Percentiles rank a stretch among this genome's conserved stretches.
These are phyloP conservation scores for Rhabdornis inornatus DNA, from an alignment of 2,113 vertebrate genomes.

Conservation along the genomic window DNA sequence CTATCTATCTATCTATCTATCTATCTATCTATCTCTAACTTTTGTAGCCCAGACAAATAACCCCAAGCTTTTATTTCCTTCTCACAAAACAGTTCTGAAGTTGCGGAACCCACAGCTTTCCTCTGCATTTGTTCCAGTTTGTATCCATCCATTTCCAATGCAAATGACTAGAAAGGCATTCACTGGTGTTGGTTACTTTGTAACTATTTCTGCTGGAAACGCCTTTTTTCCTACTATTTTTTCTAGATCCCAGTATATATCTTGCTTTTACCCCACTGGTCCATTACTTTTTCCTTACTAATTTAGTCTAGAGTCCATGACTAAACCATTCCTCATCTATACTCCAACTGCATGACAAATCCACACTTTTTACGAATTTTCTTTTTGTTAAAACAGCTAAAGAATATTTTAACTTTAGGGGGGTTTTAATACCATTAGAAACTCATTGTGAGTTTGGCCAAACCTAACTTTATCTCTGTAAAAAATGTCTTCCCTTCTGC, in stretches of 20 bases:
- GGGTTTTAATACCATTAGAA: not conserved
- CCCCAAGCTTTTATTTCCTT: not conserved
- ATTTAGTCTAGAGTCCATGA: not conserved
- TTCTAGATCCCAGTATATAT: not conserved
- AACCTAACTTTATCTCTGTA: not conserved
- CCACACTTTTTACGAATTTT: not conserved
- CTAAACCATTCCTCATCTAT: not conserved
- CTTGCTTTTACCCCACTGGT: not conserved
- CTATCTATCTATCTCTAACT: not conserved
- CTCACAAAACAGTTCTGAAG: not conserved
- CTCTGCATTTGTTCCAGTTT: not conserved
- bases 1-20: not conserved
- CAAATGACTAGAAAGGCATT: not conserved
- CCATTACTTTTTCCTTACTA: not conserved
- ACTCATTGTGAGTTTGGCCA: not conserved
- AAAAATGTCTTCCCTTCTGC: not conserved
- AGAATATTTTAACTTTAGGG: not conserved
- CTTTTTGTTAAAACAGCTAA: not conserved
- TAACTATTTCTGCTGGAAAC: not conserved
- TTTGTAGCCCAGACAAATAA: not conserved
- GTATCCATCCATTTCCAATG: not conserved
- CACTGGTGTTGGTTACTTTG: not conserved
- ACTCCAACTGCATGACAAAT: not conserved
- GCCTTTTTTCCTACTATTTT: not conserved
- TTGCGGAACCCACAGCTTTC: not conserved